Conservation (phyloP, 2,113 vertebrate genomes). For the Mesocricetus auratus region DNA sequence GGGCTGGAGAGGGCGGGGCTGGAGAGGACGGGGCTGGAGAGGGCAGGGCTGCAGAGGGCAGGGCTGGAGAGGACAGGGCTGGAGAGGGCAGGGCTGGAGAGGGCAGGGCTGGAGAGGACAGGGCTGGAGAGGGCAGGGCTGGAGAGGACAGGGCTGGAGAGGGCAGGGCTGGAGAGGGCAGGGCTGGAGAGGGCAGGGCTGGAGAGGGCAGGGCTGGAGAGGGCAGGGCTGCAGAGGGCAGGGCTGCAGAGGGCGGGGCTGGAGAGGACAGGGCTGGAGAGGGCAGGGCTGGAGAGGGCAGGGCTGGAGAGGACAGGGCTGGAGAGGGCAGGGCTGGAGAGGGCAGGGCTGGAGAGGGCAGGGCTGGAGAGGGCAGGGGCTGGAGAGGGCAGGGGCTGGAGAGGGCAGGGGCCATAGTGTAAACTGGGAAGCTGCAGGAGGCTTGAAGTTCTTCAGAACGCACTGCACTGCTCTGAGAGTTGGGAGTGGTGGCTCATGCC, state of each 20-base stretch:
- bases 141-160: too few relatives aligned
- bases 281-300: not conserved
- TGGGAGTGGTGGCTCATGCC: not conserved
- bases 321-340: not conserved
- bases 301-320: not conserved
- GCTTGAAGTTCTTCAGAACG: too few relatives aligned
- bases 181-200: not conserved
- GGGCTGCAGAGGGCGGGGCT: too few relatives aligned
- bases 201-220: not conserved
- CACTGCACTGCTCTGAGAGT: too few relatives aligned
- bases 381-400: not conserved
- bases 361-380: not conserved
- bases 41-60: too few relatives aligned
- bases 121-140: not conserved
- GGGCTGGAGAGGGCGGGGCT: not conserved
- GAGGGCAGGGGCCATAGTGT: rapidly evolving
- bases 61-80: not conserved
- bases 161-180: not conserved
- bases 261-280: not conserved
- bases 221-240: too few relatives aligned
- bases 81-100: not conserved
- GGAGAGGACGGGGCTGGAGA: rapidly evolving
- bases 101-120: not conserved
- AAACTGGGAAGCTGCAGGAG: not conserved
- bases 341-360: not conserved